Percentiles rank a stretch among this genome's conserved stretches.
phyloP scores from a whole-genome alignment of 2,797 vertebrate genomes.

The Echeneis naucrates region DNA sequence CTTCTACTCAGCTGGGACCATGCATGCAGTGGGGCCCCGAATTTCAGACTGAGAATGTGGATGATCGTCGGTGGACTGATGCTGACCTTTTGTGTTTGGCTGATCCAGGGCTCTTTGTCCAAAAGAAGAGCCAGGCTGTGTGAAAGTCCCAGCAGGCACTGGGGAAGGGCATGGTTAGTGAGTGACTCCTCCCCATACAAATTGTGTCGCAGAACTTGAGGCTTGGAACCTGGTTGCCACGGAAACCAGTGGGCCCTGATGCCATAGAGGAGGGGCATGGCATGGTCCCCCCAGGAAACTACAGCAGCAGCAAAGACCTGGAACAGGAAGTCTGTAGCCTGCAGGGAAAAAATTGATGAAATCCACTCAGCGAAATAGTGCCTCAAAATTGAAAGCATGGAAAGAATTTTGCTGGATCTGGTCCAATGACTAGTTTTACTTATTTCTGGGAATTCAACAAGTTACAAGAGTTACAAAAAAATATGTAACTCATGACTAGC shows the following conservation, averaged over 20 bases:
- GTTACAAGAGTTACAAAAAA: neutral
- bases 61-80: neutral
- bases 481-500: no score
- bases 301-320: slow-evolving; percentile 89
- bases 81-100: slow-evolving; percentile 90
- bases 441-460: no score
- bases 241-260: slow-evolving; percentile 87
- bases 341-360: neutral
- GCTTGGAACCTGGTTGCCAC: slow-evolving; percentile 74
- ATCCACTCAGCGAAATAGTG: neutral
- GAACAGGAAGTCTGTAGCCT: slow-evolving; percentile 92
- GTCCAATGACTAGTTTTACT: neutral
- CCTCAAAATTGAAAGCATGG: no score
- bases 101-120: slow-evolving; percentile 93
- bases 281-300: slow-evolving; percentile 91
- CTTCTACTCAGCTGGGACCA: no score
- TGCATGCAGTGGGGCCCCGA: neutral
- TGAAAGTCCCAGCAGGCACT: slow-evolving; percentile 85
- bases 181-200: slow-evolving; percentile 78
- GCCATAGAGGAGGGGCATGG: slow-evolving; percentile 89
- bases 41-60: neutral
- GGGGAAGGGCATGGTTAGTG: slow-evolving; percentile 77
- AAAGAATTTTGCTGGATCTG: neutral
- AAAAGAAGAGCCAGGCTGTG: slow-evolving; percentile 87
- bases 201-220: slow-evolving; percentile 50